Percentiles rank a stretch among this genome's conserved stretches.
Conservation (phyloP, 1,140 invertebrate species). For the Heliothis virescens region DNA sequence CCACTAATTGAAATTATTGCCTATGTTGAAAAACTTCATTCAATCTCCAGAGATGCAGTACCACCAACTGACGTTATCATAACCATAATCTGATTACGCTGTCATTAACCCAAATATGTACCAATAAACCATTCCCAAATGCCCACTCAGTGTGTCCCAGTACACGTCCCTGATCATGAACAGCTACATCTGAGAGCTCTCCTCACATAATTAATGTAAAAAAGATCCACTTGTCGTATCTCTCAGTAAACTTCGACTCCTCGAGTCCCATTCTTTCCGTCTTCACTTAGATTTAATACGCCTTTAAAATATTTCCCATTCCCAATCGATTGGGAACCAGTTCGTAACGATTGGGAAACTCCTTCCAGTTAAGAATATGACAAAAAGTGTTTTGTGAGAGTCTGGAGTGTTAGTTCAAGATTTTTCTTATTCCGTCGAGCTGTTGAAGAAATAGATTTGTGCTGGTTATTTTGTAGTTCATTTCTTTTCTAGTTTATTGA, state of each 20-base stretch:
- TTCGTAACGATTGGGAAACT: slow-evolving; percentile 31
- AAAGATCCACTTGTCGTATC: slow-evolving; percentile 28
- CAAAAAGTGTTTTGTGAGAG: slow-evolving; percentile 29
- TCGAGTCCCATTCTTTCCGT: not conserved
- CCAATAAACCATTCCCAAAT: slow-evolving; percentile 6
- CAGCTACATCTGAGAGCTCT: slow-evolving; percentile 22
- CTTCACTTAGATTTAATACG: slow-evolving; percentile 29
- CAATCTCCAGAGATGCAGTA: no score
- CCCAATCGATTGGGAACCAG: slow-evolving; percentile 21
- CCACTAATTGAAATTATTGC: no score
- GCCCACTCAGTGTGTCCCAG: not conserved
- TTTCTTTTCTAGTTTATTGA: slow-evolving; percentile 1
- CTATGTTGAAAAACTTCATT: no score
- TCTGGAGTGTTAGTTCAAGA: slow-evolving; percentile 3
- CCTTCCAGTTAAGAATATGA: slow-evolving; percentile 14
- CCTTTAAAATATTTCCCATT: slow-evolving; percentile 32
- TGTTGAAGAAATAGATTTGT: not conserved
- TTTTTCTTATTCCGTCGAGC: not conserved
- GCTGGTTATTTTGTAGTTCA: not conserved
- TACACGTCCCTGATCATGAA: slow-evolving; percentile 37
- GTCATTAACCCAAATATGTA: not conserved
- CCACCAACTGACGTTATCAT: no score
- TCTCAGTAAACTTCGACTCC: slow-evolving; percentile 38
- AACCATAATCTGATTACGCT: not conserved
- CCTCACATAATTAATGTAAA: slow-evolving; percentile 43